Evolutionary conservation across 2,888 invertebrate species (phyloP), one percentile per base, ranked within the genome.

Genomic region (Caradrina clavipalpis): DNA sequence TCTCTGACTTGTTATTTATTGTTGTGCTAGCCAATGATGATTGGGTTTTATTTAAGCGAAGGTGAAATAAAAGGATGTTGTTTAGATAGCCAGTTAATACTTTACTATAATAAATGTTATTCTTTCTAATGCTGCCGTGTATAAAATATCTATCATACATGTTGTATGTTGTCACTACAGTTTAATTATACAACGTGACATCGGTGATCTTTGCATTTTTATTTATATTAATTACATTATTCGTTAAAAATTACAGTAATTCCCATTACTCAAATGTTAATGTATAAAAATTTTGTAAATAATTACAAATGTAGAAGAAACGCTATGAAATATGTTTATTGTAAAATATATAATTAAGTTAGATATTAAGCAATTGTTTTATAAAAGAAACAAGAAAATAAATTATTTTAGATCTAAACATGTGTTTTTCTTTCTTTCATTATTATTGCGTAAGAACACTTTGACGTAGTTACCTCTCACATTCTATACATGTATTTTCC

Each of bases 381-480:
- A 93, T 94, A 95, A 95, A 94, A 92, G 90, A 89, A 92, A 92
- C 90, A 91, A 88, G 89, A 90, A 90, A 95, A 94, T 95, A 95
- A 95, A 95, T 93, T 96, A 96, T 96, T 96, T 95, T 95, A 96
- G 95, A 94, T 92, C 90, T 92, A 93, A 54, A 26, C 35, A 26
- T 42, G 50, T 49, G 62, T 79, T 82, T 74, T 75, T 2, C n/a
- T n/a, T n/a, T 76, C 80, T 61, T 19, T 10, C 13, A 8, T 17
- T 26, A 3, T 54, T 49, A 49, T 17, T 19, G 49, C n/a, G 8
- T 7, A n/a, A 8, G n/a, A 0, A n/a, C 6, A 17, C 45, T 45
- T 17, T 4, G 45, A 8, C 8, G 8, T 7, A 5, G 35, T 1
- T 8, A 35, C n/a, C n/a, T n/a, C n/a, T n/a, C n/a, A 26, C 26